These are phyloP conservation scores for Microcaecilia unicolor DNA, from an alignment of 2,797 vertebrate genomes.

Conservation along the genomic window DNA sequence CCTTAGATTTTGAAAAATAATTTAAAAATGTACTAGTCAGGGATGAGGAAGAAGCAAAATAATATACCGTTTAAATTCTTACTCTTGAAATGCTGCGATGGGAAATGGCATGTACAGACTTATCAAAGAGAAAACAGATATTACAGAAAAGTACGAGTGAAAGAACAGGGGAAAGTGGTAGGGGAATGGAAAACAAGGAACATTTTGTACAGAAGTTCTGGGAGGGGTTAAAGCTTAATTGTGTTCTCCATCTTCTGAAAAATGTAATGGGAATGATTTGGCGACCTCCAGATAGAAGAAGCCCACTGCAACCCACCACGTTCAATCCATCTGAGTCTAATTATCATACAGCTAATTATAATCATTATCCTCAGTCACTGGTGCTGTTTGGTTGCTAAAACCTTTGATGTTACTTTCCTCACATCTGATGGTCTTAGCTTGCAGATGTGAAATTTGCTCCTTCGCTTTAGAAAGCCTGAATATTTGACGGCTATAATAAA, in stretches of 20 bases:
- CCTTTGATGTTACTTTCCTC: neutral
- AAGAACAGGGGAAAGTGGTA: too few relatives aligned
- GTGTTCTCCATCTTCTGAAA: too few relatives aligned
- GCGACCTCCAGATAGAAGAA: constrained; percentile 1
- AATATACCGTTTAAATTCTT: too few relatives aligned
- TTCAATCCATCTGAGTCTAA: constrained; percentile 8
- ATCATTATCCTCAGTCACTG: constrained; percentile 6
- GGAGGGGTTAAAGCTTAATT: too few relatives aligned
- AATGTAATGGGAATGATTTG: too few relatives aligned
- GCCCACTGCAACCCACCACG: neutral
- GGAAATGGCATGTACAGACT: neutral
- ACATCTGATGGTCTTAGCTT: too few relatives aligned
- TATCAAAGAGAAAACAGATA: neutral
- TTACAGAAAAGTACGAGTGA: too few relatives aligned
- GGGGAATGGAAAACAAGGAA: neutral
- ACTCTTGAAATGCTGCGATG: too few relatives aligned
- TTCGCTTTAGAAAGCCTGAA: neutral
- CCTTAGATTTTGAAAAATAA: neutral
- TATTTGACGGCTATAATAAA: constrained; percentile 5
- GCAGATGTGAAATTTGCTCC: neutral
- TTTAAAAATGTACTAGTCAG: neutral
- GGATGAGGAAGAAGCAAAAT: neutral
- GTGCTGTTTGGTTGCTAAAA: neutral
- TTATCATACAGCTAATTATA: constrained; percentile 18
- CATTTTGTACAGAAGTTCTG: neutral